Conservation (phyloP, 1,140 invertebrate species). For the Drosophila albomicans region DNA sequence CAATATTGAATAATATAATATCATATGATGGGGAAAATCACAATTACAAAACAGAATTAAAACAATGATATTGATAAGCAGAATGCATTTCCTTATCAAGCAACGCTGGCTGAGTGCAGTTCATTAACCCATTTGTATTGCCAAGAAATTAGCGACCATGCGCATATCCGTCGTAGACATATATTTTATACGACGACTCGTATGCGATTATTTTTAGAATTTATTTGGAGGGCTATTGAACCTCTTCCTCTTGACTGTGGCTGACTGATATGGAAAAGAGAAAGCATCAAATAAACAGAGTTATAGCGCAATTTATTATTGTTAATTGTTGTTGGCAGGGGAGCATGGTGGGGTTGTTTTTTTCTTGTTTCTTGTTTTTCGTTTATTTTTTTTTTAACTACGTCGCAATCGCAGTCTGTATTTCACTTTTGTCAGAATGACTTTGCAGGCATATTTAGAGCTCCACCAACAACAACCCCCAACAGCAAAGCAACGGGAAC, state of each 20-base stretch:
- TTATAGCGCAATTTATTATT: slow-evolving; percentile 77
- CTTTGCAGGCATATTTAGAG: slow-evolving; percentile 26
- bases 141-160: slow-evolving; percentile 54
- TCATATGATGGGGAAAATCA: too few relatives aligned
- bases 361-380: neutral
- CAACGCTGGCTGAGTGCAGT: slow-evolving; percentile 19
- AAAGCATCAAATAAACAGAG: slow-evolving; percentile 30
- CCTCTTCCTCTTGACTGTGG: slow-evolving; percentile 25
- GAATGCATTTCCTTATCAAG: slow-evolving; percentile 27
- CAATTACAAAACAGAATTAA: too few relatives aligned
- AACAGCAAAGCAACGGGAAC: slow-evolving; percentile 38
- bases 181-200: slow-evolving; percentile 4
- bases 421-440: slow-evolving; percentile 51
- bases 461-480: slow-evolving; percentile 65
- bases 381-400: slow-evolving; percentile 37
- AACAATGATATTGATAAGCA: slow-evolving; percentile 1
- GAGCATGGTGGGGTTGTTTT: neutral
- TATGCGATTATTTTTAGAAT: slow-evolving; percentile 28
- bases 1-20: too few relatives aligned
- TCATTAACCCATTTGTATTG: slow-evolving; percentile 65
- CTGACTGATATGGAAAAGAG: slow-evolving; percentile 4
- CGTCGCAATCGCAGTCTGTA: slow-evolving; percentile 54
- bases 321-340: slow-evolving; percentile 34
- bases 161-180: slow-evolving; percentile 48
- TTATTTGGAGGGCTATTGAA: slow-evolving; percentile 60